A percentile compares a stretch with the other conserved stretches of the same genome.
Conservation (phyloP, 1,140 invertebrate species). For the Drosophila teissieri region DNA sequence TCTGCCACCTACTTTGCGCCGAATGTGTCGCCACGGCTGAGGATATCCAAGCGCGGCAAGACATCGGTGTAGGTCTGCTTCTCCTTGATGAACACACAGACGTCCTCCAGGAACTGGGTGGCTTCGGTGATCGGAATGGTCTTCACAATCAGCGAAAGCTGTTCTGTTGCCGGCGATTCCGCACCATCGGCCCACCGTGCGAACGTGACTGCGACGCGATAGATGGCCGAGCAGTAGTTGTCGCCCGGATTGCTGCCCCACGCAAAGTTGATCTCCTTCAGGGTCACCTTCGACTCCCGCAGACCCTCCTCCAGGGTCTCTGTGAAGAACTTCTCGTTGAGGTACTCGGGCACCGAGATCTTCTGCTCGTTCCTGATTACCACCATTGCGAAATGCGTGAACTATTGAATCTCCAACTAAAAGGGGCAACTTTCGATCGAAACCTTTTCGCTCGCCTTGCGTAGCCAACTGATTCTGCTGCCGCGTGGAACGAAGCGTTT, state of each 20-base stretch:
- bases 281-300: conserved; percentile 51
- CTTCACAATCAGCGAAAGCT: conserved; percentile 72
- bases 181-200: conserved; percentile 40
- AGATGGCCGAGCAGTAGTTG: conserved; percentile 79
- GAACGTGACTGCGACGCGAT: conserved; percentile 62
- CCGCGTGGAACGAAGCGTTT: conserved; percentile 11
- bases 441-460: conserved; percentile 18
- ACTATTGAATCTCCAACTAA: too few species aligned
- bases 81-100: conserved; percentile 74
- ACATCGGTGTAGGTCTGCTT: conserved; percentile 75
- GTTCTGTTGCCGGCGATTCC: conserved; percentile 27
- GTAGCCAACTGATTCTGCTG: conserved; percentile 13
- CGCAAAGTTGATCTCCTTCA: conserved; percentile 68
- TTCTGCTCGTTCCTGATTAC: conserved; percentile 60
- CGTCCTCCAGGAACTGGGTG: conserved; percentile 72
- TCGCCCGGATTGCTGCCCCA: conserved; percentile 80
- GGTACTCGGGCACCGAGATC: conserved; percentile 66
- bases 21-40: conserved; percentile 58
- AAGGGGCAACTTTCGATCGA: neutral
- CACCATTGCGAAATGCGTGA: conserved; percentile 58
- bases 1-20: conserved; percentile 62
- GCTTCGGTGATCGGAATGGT: conserved; percentile 73
- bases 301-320: conserved; percentile 73
- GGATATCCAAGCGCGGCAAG: conserved; percentile 66
- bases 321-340: conserved; percentile 67